A percentile compares a stretch with the other conserved stretches of the same genome.
These are phyloP conservation scores for Physocephala rufipes DNA, from an alignment of 2,888 invertebrate species.

Conservation along the genomic window DNA sequence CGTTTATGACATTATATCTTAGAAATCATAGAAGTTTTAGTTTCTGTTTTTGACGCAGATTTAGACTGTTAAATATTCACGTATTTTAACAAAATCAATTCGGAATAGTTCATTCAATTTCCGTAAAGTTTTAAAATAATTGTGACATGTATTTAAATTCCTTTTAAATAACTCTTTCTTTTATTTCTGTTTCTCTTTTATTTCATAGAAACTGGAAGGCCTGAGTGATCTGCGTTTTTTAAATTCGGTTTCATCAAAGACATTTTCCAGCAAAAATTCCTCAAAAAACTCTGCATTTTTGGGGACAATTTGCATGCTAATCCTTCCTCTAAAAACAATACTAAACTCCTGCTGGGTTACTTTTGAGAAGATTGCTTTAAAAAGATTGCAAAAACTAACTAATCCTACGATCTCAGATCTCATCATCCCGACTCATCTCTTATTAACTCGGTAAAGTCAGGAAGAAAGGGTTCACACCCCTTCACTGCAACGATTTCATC, in stretches of 20 bases:
- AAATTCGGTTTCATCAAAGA: neutral
- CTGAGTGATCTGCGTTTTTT: too few species aligned
- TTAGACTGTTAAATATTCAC: too few species aligned
- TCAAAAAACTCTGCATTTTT: slow-evolving; percentile 33
- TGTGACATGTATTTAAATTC: too few species aligned
- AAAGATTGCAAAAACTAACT: slow-evolving; percentile 21
- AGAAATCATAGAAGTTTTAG: too few species aligned
- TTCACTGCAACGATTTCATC: slow-evolving; percentile 43
- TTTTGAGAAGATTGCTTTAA: slow-evolving; percentile 30
- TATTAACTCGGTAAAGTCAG: slow-evolving; percentile 58
- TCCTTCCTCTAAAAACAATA: slow-evolving; percentile 21
- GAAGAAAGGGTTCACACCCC: slow-evolving; percentile 49
- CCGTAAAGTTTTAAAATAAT: too few species aligned
- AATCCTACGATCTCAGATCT: slow-evolving; percentile 47
- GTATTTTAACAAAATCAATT: too few species aligned
- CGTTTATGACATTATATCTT: too few species aligned
- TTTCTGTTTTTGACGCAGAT: too few species aligned
- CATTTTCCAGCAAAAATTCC: slow-evolving; percentile 27
- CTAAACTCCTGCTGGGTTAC: slow-evolving; percentile 21
- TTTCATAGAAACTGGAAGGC: too few species aligned
- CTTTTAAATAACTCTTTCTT: too few species aligned
- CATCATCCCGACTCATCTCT: slow-evolving; percentile 56
- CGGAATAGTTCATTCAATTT: too few species aligned
- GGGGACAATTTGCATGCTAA: slow-evolving; percentile 14
- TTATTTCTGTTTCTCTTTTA: too few species aligned